phyloP scores from a whole-genome alignment of 1,140 invertebrate species.

The Artemia franciscana region DNA sequence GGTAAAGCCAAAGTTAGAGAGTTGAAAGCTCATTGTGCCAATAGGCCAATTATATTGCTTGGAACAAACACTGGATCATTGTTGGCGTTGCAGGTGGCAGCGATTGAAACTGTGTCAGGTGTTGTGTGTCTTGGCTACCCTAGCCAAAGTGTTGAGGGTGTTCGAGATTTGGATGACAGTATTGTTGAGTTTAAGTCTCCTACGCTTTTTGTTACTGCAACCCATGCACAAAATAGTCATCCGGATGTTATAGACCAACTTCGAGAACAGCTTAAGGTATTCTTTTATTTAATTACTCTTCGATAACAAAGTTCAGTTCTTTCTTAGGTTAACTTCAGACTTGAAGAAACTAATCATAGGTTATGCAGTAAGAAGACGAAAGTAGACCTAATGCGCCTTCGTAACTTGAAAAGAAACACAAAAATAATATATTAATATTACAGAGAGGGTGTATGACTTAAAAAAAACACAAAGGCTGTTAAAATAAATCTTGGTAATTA shows the following conservation, averaged over 20 bases:
- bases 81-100: constrained; percentile 17
- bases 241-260: constrained; percentile 25
- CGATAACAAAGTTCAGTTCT: too few species aligned
- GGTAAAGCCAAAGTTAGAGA: not conserved
- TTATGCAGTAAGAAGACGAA: too few species aligned
- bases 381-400: too few species aligned
- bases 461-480: too few species aligned
- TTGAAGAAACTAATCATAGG: too few species aligned
- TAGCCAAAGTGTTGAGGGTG: constrained; percentile 21
- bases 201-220: constrained; percentile 25
- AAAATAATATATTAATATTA: too few species aligned
- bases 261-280: constrained; percentile 20
- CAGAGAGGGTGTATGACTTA: too few species aligned
- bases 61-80: not conserved
- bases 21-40: not conserved
- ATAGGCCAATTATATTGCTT: not conserved
- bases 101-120: constrained; percentile 20
- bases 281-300: too few species aligned
- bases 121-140: constrained; percentile 27
- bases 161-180: constrained; percentile 23
- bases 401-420: too few species aligned
- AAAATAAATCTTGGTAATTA: too few species aligned
- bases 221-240: constrained; percentile 19
- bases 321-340: too few species aligned
- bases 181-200: constrained; percentile 23